phyloP scores from a whole-genome alignment of 2,888 invertebrate species.

The Asteroscopus sphinx region DNA sequence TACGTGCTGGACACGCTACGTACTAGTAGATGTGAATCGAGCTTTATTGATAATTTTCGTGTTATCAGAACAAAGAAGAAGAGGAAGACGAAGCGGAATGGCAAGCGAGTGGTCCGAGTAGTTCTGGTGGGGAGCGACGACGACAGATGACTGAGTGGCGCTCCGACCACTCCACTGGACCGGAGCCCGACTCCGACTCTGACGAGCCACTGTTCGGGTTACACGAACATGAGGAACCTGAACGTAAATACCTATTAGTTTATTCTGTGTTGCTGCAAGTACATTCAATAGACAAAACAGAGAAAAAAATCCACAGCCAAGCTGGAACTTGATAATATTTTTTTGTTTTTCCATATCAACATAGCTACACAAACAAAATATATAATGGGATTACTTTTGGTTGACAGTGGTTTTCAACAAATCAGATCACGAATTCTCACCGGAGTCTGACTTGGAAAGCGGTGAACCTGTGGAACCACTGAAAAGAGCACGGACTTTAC shows the following conservation, averaged over 20 bases:
- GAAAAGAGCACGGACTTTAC: constrained; percentile 95
- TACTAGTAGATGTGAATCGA: too few relatives aligned
- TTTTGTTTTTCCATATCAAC: too few relatives aligned
- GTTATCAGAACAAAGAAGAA: constrained; percentile 61
- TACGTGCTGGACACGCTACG: too few relatives aligned
- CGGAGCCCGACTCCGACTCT: constrained; percentile 81
- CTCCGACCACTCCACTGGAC: constrained; percentile 79
- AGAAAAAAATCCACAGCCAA: too few relatives aligned
- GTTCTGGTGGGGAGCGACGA: constrained; percentile 62
- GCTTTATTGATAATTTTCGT: too few relatives aligned
- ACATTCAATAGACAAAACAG: too few relatives aligned
- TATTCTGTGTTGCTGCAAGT: not conserved
- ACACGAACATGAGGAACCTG: constrained; percentile 74
- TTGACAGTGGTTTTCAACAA: constrained; percentile 84
- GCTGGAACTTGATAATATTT: too few relatives aligned
- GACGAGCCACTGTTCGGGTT: constrained; percentile 83
- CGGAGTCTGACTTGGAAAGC: constrained; percentile 94
- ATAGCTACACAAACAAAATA: too few relatives aligned
- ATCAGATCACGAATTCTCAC: constrained; percentile 98
- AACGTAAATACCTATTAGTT: constrained; percentile 59
- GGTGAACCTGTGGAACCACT: constrained; percentile 93
- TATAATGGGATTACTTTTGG: too few relatives aligned
- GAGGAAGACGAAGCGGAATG: constrained; percentile 82
- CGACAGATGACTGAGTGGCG: constrained; percentile 66
- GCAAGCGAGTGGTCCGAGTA: constrained; percentile 76